These are phyloP conservation scores for Callipepla californica DNA, from an alignment of 2,113 vertebrate species.

Conservation along the genomic window DNA sequence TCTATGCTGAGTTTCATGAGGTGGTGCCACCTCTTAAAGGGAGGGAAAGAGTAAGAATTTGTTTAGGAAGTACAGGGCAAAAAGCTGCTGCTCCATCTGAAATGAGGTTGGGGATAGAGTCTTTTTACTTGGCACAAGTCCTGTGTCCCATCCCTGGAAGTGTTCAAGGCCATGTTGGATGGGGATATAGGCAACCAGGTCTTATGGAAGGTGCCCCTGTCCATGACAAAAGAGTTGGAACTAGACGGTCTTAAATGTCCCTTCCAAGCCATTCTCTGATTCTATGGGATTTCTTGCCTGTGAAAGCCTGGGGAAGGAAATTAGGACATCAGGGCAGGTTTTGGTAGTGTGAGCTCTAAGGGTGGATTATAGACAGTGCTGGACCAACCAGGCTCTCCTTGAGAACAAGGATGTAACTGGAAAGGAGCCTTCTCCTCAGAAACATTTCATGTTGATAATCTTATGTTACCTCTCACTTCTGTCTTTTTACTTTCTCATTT, in stretches of 20 bases:
- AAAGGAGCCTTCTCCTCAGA: background rate
- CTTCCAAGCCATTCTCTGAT: background rate
- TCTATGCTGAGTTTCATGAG: background rate
- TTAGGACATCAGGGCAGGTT: background rate
- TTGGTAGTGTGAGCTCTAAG: background rate
- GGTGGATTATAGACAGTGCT: fast-evolving
- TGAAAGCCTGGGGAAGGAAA: background rate
- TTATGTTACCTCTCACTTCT: background rate
- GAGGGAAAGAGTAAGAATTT: background rate
- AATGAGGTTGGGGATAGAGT: fast-evolving
- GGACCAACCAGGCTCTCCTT: background rate
- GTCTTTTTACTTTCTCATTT: background rate
- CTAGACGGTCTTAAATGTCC: background rate
- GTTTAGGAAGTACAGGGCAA: background rate
- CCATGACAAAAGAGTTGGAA: background rate
- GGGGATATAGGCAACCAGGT: background rate
- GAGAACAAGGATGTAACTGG: background rate
- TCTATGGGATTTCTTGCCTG: background rate
- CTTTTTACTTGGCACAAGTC: too few species aligned
- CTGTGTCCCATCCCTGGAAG: background rate
- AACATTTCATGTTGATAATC: background rate
- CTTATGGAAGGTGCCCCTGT: background rate
- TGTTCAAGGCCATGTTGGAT: background rate
- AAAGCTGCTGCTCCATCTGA: background rate
- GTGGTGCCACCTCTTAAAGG: fast-evolving